A percentile compares a stretch with the other conserved stretches of the same genome.
phyloP scores from a whole-genome alignment of 2,888 invertebrate genomes.

The Drosophila pullipes region DNA sequence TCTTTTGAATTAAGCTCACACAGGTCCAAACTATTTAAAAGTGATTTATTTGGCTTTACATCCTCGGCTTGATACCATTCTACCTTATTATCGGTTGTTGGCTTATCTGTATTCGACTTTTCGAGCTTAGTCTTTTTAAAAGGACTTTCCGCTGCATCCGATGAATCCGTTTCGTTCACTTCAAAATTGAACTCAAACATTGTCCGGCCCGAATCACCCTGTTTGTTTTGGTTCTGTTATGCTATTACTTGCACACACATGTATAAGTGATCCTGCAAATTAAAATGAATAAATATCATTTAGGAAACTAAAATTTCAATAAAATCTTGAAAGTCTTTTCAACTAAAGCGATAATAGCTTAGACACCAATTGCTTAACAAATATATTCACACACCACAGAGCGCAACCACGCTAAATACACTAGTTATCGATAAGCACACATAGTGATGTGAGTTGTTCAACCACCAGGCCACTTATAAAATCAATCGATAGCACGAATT shows the following conservation, averaged over 20 bases:
- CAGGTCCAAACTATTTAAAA: constrained; percentile 72
- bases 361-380: neutral
- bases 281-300: neutral
- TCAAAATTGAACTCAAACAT: constrained; percentile 84
- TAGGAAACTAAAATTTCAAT: neutral
- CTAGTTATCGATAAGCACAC: constrained; percentile 30
- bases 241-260: constrained; percentile 12
- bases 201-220: constrained; percentile 39
- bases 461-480: neutral
- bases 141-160: constrained; percentile 32
- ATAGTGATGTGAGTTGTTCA: neutral
- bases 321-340: neutral
- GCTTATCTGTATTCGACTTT: neutral
- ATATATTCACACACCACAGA: neutral
- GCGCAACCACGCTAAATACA: constrained; percentile 26
- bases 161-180: constrained; percentile 58
- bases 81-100: constrained; percentile 13
- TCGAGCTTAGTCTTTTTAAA: constrained; percentile 36
- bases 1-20: constrained; percentile 77
- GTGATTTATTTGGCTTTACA: constrained; percentile 51
- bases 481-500: constrained; percentile 32
- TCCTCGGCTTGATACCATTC: constrained; percentile 78
- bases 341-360: neutral
- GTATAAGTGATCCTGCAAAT: neutral
- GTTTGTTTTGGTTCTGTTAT: constrained; percentile 28